Evolutionary conservation across 2,113 vertebrate species (phyloP), one percentile per base, ranked within the genome.

Genomic region (Festucalex cinctus): DNA sequence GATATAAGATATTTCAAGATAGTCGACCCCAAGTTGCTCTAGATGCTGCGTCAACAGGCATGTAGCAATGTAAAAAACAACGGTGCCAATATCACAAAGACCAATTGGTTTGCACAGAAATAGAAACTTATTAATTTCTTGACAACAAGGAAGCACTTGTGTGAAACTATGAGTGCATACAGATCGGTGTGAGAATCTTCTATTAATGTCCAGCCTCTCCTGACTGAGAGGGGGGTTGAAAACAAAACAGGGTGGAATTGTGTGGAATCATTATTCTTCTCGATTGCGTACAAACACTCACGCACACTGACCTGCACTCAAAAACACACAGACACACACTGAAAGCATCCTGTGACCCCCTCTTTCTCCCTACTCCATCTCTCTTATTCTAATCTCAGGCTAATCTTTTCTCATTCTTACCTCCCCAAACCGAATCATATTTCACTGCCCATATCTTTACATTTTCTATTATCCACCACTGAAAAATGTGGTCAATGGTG

Each of bases 401-500:
- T 91, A 86, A 90, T 91, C 89, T 91, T 89, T 88, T 85, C 83
- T 85, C 86, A 85, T 88, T 87, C 87, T 87, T 86, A 88, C 84
- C 86, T 85, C 79, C 85, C 82, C 79, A 86, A 88, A 89, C 84
- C 71, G 67, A 75, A 85, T 88, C 90, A 89, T 91, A 91, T 90
- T 91, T 91, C 89, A 91, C 84, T 65, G 48, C 32, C 83, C 75
- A 63, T 90, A 88, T 86, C 88, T 88, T 90, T 88, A 85, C 85
- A 90, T 89, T 88, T 91, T 91, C 88, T 89, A 91, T 91, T 91
- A 91, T 90, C 85, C 88, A 37, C 80, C 24, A 67, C 78, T 87
- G 89, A 89, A 89, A 88, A 89, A 91, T 88, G 87, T 83, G 83
- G 83, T 84, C 81, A 82, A 74, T 70, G 81, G 72, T 69, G 70